Base-by-base conservation (phyloP, 1,140 invertebrate species). In the Ostrea denselamellosa region DNA sequence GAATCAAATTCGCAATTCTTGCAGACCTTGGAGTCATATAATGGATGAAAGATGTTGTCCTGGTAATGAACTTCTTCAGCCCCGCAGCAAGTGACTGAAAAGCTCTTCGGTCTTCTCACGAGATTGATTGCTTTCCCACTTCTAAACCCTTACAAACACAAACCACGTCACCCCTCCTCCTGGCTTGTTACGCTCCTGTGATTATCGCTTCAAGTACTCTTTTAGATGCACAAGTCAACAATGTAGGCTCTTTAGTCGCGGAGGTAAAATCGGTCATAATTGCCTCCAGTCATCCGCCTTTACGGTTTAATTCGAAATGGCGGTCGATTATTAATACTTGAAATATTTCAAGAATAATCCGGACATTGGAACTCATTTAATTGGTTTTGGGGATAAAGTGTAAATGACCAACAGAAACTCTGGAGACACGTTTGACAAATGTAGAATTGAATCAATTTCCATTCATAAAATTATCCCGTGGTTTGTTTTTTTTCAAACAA, bases 41-140 rank as follows among this genome's bases (percentile, higher is more conserved):
- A 83, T 83, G 51, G 82, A 83, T 83, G 44, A 54, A 83, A 83
- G 82, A 52, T 83, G 82, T 52, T 83, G 82, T 83, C 82, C 82
- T 54, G 82, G 52, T 83, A 83, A 83, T 83, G 82, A 83, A 83
- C 82, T 83, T 83, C 82, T 83, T 44, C 82, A 83, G 82, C 44
- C 82, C 52, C 19, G 44, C 52, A 52, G 52, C 82, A 83, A 83
- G 82, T 53, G 82, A 54, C 44, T 83, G 82, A 83, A 83, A 83
- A 83, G 52, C 44, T 54, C 52, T 54, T 83, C 82, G 44, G 52
- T 83, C 44, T 54, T 83, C 52, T 83, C 82, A 54, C 44, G 52
- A 83, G 82, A 83, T 83, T 83, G 82, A 83, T 83, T 83, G 82
- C 82, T 54, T 83, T 52, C 82, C 82, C 82, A 83, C 82, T 83